These are phyloP conservation scores for Trisateles emortualis DNA, from an alignment of 2,888 invertebrate genomes.

Conservation along the genomic window DNA sequence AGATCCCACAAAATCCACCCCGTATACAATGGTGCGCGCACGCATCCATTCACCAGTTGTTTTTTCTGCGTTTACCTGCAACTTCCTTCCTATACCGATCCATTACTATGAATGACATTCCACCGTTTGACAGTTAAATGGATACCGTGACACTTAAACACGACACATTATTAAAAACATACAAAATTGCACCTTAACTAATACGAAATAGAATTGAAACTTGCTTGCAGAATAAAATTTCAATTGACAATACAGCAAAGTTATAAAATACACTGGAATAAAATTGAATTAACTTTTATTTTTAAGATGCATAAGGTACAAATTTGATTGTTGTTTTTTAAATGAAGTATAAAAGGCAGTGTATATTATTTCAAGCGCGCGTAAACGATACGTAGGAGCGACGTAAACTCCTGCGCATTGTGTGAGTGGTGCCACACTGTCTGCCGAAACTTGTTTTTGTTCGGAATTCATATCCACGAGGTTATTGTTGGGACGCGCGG, in stretches of 20 bases:
- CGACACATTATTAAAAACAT: constrained; percentile 43
- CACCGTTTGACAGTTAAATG: constrained; percentile 76
- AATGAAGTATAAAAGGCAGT: background rate
- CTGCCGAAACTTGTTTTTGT: constrained; percentile 62
- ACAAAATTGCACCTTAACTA: constrained; percentile 25
- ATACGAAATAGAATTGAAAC: constrained; percentile 36
- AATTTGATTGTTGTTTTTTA: background rate
- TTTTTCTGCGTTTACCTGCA: constrained; percentile 79
- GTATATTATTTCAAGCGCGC: constrained; percentile 58
- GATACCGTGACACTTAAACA: constrained; percentile 68
- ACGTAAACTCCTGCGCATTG: constrained; percentile 61
- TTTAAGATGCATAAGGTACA: background rate
- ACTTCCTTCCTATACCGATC: constrained; percentile 85
- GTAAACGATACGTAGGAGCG: constrained; percentile 55
- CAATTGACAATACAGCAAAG: constrained; percentile 25
- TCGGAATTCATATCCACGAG: constrained; percentile 51
- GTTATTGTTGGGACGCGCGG: constrained; percentile 54
- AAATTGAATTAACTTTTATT: background rate
- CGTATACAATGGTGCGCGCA: constrained; percentile 57
- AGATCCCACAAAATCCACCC: constrained; percentile 59
- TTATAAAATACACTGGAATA: background rate
- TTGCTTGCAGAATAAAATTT: constrained; percentile 21
- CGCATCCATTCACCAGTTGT: constrained; percentile 61
- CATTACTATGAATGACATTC: constrained; percentile 83
- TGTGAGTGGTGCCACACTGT: constrained; percentile 81